Conservation (phyloP, 1,140 invertebrate species). For the Caerostris darwini region DNA sequence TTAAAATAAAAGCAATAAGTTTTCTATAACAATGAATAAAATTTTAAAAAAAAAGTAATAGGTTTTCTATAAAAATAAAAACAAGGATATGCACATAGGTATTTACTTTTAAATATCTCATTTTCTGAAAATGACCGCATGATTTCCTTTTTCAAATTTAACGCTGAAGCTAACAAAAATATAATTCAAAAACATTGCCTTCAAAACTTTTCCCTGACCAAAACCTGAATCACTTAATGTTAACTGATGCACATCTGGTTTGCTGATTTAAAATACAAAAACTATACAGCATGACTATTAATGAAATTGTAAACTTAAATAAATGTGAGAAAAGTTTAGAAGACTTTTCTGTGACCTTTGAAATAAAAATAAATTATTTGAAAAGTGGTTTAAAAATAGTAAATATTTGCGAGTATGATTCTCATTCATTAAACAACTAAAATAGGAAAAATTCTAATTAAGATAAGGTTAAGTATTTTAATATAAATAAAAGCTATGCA, state of each 20-base stretch:
- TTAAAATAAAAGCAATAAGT: too few species aligned
- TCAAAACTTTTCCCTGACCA: neutral
- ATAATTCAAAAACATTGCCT: neutral
- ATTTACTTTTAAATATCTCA: too few species aligned
- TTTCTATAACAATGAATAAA: too few species aligned
- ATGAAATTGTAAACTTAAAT: neutral
- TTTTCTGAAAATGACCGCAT: too few species aligned
- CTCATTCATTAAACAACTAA: neutral
- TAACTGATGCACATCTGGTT: neutral
- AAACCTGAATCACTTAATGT: neutral
- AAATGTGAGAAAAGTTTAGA: neutral
- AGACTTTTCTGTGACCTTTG: neutral
- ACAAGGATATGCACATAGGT: too few species aligned
- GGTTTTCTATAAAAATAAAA: too few species aligned
- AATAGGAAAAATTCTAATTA: too few species aligned
- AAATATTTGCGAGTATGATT: neutral
- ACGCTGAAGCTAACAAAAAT: too few species aligned
- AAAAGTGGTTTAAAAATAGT: neutral
- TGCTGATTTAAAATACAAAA: neutral
- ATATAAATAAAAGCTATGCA: neutral
- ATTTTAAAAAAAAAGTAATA: too few species aligned
- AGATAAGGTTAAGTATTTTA: too few species aligned
- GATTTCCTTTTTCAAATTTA: too few species aligned
- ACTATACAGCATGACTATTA: neutral
- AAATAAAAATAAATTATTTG: neutral